Base-by-base conservation (phyloP, 2,888 invertebrate genomes). In the Holacanthella duospinosa region DNA sequence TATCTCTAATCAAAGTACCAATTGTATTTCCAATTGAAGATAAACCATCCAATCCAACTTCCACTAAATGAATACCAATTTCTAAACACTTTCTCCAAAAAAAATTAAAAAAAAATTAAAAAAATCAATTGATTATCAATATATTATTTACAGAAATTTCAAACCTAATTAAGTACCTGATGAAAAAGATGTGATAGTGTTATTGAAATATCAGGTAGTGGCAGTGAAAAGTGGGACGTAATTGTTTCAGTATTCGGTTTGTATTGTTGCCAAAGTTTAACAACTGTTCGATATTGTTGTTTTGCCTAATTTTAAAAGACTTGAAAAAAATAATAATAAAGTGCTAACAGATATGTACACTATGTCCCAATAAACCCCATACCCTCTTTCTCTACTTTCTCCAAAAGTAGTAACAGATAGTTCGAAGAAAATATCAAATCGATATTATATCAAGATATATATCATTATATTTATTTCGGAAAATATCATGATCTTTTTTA, bases 11-110 rank as follows among this genome's bases (percentile, higher is more conserved):
- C 21, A 64, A 59, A 4, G 59, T 21, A 27, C 62, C 54, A 2
- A 66, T 36, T 1, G 56, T 60, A 9, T 55, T 28, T 0, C 61
- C 65, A 26, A 66, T 64, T 6, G 60, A 57, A 24, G 68, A 64
- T 2, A 70, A 29, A 48, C 55, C 61, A 19, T 64, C 60, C 29
- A 64, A 64, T 27, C 69, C 27, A 59, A 65, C 62, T 19, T 66
- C 64, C 2, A 62, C 60, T 21, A 69, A 12, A 26, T 44, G 64
- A 60, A 48, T n/a, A 58, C 62, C 67, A 26, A 29, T 29, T 28
- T 62, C 19, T 29, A 61, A 43, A 43, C 9, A 19, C 43, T 43
- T 36, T n/a, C n/a, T n/a, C n/a, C n/a, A n/a, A n/a, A n/a, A n/a
- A n/a, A n/a, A 2, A 58, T n/a, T 58, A 9, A 12, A 29, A 29